phyloP scores from a whole-genome alignment of 2,888 invertebrate species.

The Drosophila gaucha region DNA sequence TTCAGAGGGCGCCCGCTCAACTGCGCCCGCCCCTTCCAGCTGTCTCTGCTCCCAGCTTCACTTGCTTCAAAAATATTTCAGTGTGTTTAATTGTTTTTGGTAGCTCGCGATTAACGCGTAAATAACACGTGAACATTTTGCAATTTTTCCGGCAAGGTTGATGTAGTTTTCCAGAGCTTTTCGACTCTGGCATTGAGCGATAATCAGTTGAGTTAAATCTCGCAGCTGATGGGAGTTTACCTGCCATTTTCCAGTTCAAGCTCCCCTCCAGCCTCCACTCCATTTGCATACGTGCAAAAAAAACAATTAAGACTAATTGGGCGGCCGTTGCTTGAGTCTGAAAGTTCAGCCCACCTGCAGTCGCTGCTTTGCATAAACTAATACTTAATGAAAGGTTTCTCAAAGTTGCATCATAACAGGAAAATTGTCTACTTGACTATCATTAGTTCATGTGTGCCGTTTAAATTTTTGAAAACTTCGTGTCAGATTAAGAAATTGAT shows the following conservation, averaged over 20 bases:
- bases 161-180: conserved; percentile 42
- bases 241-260: conserved; percentile 45
- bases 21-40: not conserved
- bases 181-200: conserved; percentile 54
- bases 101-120: conserved; percentile 58
- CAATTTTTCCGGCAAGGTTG: conserved; percentile 63
- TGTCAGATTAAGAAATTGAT: conserved; percentile 14
- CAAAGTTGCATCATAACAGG: conserved; percentile 33
- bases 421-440: conserved; percentile 19
- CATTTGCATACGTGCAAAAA: conserved; percentile 11
- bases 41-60: not conserved
- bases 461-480: not conserved
- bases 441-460: conserved; percentile 9
- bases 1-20: not conserved
- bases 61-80: not conserved
- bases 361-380: conserved; percentile 17
- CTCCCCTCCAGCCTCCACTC: conserved; percentile 20
- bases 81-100: conserved; percentile 52
- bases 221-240: conserved; percentile 60
- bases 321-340: conserved; percentile 34
- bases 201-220: conserved; percentile 65
- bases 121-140: conserved; percentile 76
- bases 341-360: conserved; percentile 63
- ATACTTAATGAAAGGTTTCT: conserved; percentile 36
- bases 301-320: conserved; percentile 76